A percentile compares a stretch with the other conserved stretches of the same genome.
Evolutionary conservation across 1,140 invertebrate species (phyloP).

Genomic region (Bombus soroeensis): DNA sequence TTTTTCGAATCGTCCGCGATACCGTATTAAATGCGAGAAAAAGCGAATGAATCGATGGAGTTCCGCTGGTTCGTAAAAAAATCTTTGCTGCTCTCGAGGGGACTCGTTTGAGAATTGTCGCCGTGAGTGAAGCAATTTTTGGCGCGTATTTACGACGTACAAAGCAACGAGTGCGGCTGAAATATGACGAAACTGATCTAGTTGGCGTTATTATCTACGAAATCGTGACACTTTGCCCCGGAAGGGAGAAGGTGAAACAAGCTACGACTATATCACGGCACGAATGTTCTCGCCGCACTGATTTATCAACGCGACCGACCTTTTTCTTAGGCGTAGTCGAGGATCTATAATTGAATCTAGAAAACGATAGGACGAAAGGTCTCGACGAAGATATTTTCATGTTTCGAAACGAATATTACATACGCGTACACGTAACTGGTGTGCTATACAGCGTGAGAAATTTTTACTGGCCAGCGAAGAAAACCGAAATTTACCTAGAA

Average conservation of each 20-base stretch:
- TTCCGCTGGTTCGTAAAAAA: neutral
- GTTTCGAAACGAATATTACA: neutral
- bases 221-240: slow-evolving; percentile 47
- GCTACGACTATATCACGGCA: neutral
- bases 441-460: neutral
- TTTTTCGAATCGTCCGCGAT: slow-evolving; percentile 6
- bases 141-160: neutral
- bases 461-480: neutral
- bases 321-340: slow-evolving; percentile 39
- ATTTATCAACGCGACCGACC: slow-evolving; percentile 45
- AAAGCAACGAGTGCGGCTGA: no score
- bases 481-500: neutral
- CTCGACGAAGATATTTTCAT: slow-evolving; percentile 24
- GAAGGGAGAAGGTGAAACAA: slow-evolving; percentile 26
- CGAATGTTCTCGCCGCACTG: slow-evolving; percentile 25
- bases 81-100: neutral
- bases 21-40: neutral
- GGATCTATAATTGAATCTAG: slow-evolving; percentile 73
- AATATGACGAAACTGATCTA: slow-evolving; percentile 3
- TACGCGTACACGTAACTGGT: neutral
- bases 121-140: no score
- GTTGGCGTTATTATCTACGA: neutral
- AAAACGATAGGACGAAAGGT: slow-evolving; percentile 42
- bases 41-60: neutral
- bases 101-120: neutral